Evolutionary conservation across 2,113 vertebrate species (phyloP).

Genomic region (Pungitius pungitius): DNA sequence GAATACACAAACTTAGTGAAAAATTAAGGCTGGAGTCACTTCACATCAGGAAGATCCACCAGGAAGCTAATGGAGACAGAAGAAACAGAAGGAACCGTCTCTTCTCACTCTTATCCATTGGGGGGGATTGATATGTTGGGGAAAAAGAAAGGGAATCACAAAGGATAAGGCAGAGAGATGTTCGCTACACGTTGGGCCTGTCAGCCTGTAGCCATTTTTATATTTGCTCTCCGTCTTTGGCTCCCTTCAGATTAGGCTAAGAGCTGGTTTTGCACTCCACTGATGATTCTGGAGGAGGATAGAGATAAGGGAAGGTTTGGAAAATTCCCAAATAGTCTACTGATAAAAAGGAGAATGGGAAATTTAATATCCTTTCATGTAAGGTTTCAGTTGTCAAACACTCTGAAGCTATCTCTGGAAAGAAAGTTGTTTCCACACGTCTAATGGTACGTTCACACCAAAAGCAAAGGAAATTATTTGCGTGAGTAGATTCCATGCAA

Average conservation of each 20-base stretch:
- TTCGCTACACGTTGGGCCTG: constrained; percentile 84
- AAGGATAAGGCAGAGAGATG: constrained; percentile 82
- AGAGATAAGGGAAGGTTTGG: constrained; percentile 35
- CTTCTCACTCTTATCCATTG: constrained; percentile 52
- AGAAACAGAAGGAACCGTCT: constrained; percentile 50
- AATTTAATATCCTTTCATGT: constrained; percentile 44
- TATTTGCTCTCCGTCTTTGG: constrained; percentile 81
- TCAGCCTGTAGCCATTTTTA: constrained; percentile 87
- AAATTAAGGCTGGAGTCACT: constrained; percentile 84
- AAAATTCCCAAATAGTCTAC: constrained; percentile 38
- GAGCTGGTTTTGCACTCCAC: constrained; percentile 81
- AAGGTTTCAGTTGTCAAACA: constrained; percentile 39
- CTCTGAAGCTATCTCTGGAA: constrained; percentile 15
- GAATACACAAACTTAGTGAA: constrained; percentile 81
- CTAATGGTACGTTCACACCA: background rate
- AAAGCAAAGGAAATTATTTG: too few species aligned
- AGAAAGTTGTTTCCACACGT: constrained; percentile 37
- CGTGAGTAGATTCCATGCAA: too few species aligned
- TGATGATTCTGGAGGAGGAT: constrained; percentile 48
- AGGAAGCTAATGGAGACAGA: constrained; percentile 50
- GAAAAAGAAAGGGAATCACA: constrained; percentile 79
- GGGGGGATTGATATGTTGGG: constrained; percentile 85
- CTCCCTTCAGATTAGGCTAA: constrained; percentile 83
- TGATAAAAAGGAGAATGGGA: constrained; percentile 28
- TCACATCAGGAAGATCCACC: constrained; percentile 46